These are phyloP conservation scores for Stichopus horrens DNA, from an alignment of 53 echinoderm and acorn worm genomes.

Conservation along the genomic window DNA sequence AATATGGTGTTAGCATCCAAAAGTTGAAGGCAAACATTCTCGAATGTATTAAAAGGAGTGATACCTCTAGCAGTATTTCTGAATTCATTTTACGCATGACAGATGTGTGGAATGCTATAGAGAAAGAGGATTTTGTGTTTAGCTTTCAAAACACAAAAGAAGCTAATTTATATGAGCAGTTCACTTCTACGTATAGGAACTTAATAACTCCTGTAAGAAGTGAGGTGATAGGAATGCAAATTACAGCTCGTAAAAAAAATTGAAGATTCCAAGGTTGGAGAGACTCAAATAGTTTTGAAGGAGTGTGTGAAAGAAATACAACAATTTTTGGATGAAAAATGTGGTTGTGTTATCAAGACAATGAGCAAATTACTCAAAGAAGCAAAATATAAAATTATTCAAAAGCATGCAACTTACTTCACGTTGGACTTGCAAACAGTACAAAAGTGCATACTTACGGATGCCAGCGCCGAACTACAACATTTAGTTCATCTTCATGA, in stretches of 20 bases:
- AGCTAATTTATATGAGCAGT: background rate
- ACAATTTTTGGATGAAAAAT: background rate
- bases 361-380: background rate
- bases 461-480: background rate
- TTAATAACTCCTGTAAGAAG: background rate
- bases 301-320: background rate
- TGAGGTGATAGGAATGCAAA: background rate
- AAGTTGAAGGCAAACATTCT: background rate
- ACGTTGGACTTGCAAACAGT: background rate
- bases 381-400: background rate
- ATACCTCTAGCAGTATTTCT: background rate
- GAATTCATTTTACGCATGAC: background rate
- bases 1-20: background rate
- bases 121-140: constrained; percentile 10
- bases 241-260: background rate
- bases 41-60: background rate
- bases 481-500: background rate
- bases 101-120: constrained; percentile 1
- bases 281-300: background rate
- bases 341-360: background rate
- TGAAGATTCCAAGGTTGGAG: background rate
- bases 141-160: constrained; percentile 4
- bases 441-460: background rate
- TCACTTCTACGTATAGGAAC: background rate
- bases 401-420: background rate